Evolutionary conservation across 2,888 invertebrate species (phyloP).

Genomic region (Scelioninae gen. 2): DNA sequence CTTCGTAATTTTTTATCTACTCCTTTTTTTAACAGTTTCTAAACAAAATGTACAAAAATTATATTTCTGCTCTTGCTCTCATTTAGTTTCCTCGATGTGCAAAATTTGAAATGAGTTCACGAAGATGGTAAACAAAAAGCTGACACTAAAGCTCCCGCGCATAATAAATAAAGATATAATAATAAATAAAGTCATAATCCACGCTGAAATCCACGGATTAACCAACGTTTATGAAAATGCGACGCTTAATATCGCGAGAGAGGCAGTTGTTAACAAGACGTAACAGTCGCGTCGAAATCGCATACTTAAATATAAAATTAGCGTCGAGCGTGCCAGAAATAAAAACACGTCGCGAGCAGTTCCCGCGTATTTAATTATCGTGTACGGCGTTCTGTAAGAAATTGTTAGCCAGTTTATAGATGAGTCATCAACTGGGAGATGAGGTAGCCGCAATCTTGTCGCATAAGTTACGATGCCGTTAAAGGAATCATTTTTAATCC

Average conservation of each 20-base stretch:
- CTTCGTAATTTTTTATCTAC: too few relatives aligned
- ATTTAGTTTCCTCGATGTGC: too few relatives aligned
- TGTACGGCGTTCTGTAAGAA: conserved; percentile 5
- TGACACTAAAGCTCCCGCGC: too few relatives aligned
- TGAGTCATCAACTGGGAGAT: conserved; percentile 10
- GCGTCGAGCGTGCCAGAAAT: conserved; percentile 10
- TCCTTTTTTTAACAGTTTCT: too few relatives aligned
- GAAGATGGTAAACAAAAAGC: too few relatives aligned
- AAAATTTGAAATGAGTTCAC: too few relatives aligned
- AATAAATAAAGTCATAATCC: too few relatives aligned
- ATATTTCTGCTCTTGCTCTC: too few relatives aligned
- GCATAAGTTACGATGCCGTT: conserved; percentile 12
- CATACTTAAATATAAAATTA: conserved; percentile 15
- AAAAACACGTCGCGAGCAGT: conserved; percentile 12
- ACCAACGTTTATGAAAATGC: neutral
- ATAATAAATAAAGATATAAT: too few relatives aligned
- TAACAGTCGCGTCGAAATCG: neutral
- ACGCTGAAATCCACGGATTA: neutral
- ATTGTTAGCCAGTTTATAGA: conserved; percentile 11
- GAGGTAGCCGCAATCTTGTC: conserved; percentile 14
- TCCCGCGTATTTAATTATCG: conserved; percentile 17
- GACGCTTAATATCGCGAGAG: neutral
- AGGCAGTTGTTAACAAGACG: conserved; percentile 11
- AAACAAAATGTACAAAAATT: too few relatives aligned
- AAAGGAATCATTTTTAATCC: too few relatives aligned